Evolutionary conservation across 2,888 invertebrate genomes (phyloP), one percentile per base, ranked within the genome.

Genomic region (Sarcophaga subvicina): DNA sequence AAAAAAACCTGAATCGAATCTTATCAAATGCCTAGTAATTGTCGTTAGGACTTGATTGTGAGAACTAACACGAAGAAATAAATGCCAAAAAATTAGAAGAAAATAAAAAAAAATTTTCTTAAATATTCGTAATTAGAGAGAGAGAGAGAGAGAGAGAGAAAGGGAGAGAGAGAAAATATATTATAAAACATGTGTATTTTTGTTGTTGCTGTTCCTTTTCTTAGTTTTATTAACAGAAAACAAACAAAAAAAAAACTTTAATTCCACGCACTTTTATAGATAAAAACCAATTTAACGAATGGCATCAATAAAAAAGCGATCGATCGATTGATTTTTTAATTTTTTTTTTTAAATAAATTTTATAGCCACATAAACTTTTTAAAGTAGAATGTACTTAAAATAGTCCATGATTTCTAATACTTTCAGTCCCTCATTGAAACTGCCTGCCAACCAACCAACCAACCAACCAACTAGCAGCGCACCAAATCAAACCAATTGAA

Each of bases 201-300:
- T 37, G 37, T 37, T 37, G 8, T 37, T 8, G 8, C 14, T 47
- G 20, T 72, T 37, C 59, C 72, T 60, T 37, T 45, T 22, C 20
- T 22, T 10, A 12, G 12, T 45, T 37, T 37, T 37, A 37, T 37
- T 37, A 37, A 10, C 37, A 37, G 37, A 37, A 37, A 2, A 37
- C 3, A 27, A 6, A 37, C 1, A 37, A 6, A 37, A 37, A 37
- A 37, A 10, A 37, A 73, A 54, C 14, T 17, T 63, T 25, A 47
- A 73, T 63, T 73, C 63, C 22, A 73, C 62, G 62, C 73, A 73
- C 73, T 62, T 73, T 47, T 47, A 63, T 60, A 37, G 63, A 73
- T 45, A 12, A 60, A 62, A 72, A 22, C 59, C 25, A 59, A 11
- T n/a, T 54, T 47, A 47, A 47, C 49, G 8, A 70, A 70, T 49